Percentiles rank a stretch among this genome's conserved stretches.
Conservation (phyloP, 2,888 invertebrate species). For the Drosophila dives region DNA sequence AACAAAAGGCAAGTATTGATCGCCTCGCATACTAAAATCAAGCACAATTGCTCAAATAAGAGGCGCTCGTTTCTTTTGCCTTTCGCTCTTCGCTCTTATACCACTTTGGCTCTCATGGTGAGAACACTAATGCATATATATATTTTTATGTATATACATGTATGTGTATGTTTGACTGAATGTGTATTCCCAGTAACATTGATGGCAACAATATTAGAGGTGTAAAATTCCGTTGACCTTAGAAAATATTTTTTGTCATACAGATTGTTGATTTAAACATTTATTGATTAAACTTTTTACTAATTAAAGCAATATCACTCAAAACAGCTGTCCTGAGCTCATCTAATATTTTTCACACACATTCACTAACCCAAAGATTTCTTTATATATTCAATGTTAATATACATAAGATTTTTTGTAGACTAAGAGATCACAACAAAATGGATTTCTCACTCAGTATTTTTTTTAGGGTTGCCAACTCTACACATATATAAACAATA, state of each 20-base stretch:
- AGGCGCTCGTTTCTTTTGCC: conserved; percentile 28
- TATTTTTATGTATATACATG: not conserved
- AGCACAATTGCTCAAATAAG: conserved; percentile 22
- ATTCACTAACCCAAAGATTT: not conserved
- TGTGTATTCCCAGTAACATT: not conserved
- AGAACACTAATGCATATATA: conserved; percentile 1
- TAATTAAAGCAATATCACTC: conserved; percentile 1
- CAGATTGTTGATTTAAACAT: not conserved
- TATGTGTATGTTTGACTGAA: not conserved
- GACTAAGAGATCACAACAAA: conserved; percentile 8
- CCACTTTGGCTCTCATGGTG: conserved; percentile 2
- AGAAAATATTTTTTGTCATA: not conserved
- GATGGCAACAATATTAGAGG: conserved; percentile 3
- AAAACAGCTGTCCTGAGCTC: conserved; percentile 3
- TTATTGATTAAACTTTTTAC: not conserved
- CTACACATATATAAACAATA: not conserved
- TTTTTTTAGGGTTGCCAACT: conserved; percentile 1
- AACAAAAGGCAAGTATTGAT: conserved; percentile 47
- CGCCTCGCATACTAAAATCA: conserved; percentile 26
- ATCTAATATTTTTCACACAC: conserved; percentile 44
- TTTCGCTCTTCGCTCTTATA: conserved; percentile 11
- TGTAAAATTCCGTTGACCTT: conserved; percentile 3
- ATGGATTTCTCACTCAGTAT: not conserved
- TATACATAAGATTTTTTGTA: conserved; percentile 1
- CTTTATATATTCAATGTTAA: not conserved